phyloP scores from a whole-genome alignment of 37 sponge, comb jelly and placozoan species.

The Spongilla lacustris region DNA sequence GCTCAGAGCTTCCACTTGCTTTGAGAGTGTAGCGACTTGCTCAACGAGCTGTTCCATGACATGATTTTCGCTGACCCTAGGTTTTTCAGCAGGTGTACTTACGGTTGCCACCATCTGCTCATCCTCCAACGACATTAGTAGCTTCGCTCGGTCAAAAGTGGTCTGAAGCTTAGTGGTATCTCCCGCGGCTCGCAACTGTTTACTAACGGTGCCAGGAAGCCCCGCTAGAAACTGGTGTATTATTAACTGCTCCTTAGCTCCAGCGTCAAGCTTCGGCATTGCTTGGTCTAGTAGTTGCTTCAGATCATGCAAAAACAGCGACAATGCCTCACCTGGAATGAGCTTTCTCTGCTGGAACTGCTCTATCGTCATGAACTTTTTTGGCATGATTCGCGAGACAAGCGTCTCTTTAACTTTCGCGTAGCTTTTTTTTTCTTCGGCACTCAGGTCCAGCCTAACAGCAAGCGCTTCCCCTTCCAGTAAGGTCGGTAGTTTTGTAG shows the following conservation, averaged over 20 bases:
- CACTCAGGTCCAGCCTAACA: conserved; percentile 42
- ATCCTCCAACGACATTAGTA: conserved; percentile 19
- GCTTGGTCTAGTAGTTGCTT: conserved; percentile 57
- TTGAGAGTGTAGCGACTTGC: conserved; percentile 28
- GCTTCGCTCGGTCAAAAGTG: conserved; percentile 21
- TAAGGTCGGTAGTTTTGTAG: conserved; percentile 40
- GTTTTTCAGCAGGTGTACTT: neutral
- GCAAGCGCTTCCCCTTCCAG: conserved; percentile 58
- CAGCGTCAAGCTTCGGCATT: conserved; percentile 55
- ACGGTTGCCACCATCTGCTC: neutral
- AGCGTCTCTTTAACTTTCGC: neutral
- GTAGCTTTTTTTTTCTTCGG: conserved; percentile 19
- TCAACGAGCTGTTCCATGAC: conserved; percentile 10
- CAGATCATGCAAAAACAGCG: conserved; percentile 46
- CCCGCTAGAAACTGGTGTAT: conserved; percentile 60
- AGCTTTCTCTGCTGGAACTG: conserved; percentile 2
- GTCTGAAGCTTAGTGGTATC: conserved; percentile 20
- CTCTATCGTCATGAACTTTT: no score
- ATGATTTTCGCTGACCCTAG: neutral
- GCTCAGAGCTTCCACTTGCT: conserved; percentile 40
- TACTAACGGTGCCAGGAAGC: conserved; percentile 21
- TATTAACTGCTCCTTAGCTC: conserved; percentile 26
- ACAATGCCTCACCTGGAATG: conserved; percentile 37
- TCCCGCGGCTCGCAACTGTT: conserved; percentile 39
- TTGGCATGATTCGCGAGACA: no score